These are phyloP conservation scores for Agrenia bidenticulata DNA, from an alignment of 2,888 invertebrate genomes.

Conservation along the genomic window DNA sequence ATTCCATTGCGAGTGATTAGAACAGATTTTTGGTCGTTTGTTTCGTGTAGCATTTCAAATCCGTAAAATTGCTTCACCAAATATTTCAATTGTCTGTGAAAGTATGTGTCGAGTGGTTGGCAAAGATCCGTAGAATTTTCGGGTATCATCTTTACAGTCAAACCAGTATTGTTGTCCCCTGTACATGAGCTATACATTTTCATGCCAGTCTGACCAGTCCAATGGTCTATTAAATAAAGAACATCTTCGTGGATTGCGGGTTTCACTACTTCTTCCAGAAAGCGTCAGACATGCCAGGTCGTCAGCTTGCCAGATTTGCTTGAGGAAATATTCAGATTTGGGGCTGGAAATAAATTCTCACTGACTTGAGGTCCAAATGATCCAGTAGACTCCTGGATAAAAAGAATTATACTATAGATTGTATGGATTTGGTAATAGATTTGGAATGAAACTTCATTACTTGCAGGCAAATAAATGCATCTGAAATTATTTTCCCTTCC, in stretches of 20 bases:
- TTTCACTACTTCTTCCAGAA: conserved; percentile 12
- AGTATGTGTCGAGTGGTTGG: too few relatives aligned
- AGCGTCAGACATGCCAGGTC: conserved; percentile 3
- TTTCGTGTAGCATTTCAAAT: too few relatives aligned
- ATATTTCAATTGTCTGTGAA: too few relatives aligned
- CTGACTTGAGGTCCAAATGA: not conserved
- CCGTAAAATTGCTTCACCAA: too few relatives aligned
- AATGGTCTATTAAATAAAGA: conserved; percentile 14
- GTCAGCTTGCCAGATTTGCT: conserved; percentile 15
- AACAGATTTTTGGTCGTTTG: too few relatives aligned
- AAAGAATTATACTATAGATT: not conserved
- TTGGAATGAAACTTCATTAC: not conserved
- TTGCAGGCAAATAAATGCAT: conserved; percentile 2
- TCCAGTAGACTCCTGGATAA: conserved; percentile 11
- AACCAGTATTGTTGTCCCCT: not conserved
- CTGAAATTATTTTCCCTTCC: conserved; percentile 9
- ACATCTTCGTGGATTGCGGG: not conserved
- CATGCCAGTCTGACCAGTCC: conserved; percentile 16
- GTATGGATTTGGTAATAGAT: not conserved
- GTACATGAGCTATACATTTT: conserved; percentile 1
- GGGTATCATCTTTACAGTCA: conserved; percentile 14
- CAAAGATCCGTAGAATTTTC: too few relatives aligned
- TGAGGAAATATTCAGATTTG: conserved; percentile 6
- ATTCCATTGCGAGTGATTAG: conserved; percentile 16
- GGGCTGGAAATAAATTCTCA: conserved; percentile 3